Base-by-base conservation (phyloP, 2,113 vertebrate genomes). In the Atrichornis clamosus region DNA sequence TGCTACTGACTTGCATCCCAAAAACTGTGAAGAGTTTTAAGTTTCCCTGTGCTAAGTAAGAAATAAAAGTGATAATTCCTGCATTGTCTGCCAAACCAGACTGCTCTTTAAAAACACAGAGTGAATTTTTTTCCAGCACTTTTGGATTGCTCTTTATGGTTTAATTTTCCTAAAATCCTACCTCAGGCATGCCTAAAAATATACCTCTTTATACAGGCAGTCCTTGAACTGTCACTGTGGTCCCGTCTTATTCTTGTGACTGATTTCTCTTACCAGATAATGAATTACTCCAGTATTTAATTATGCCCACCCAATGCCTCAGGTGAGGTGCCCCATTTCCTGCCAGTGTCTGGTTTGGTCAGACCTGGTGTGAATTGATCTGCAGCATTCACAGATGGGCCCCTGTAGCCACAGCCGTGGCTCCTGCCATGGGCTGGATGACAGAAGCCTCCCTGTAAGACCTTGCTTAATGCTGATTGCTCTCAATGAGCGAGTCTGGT, bases 341-440 rank as follows among this genome's bases (percentile, higher is more conserved):
- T 67, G 1, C 5, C 5, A 1, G 28, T 22, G 10, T 26, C 10
- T 0, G 4, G 7, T 73, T 50, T 50, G 39, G 68, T 73, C 44
- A 33, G 59, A 6, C 2, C 16, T 60, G 23, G 12, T 18, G 47
- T 63, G 28, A 41, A 13, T 44, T 0, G 0, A 22, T 32, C 3
- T 42, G 33, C 42, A 46, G 3, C 0, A 0, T 27, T 49, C 41
- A 23, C 42, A 32, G 59, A 4, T 26, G 35, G 53, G 49, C 8
- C 19, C 14, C 27, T 15, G 32, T 7, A 27, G 52, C 32, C 63
- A 24, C 59, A 76, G 37, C 41, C 19, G 0, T 27, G n/a, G 6
- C 28, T 35, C 23, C 26, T 49, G 37, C 44, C 28, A 3, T 7
- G 53, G 55, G 47, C 8, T 37, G 24, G 23, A 44, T 47, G 13